A percentile compares a stretch with the other conserved stretches of the same genome.
Conservation (phyloP, 2,113 vertebrate genomes). For the Oreocharis arfaki region DNA sequence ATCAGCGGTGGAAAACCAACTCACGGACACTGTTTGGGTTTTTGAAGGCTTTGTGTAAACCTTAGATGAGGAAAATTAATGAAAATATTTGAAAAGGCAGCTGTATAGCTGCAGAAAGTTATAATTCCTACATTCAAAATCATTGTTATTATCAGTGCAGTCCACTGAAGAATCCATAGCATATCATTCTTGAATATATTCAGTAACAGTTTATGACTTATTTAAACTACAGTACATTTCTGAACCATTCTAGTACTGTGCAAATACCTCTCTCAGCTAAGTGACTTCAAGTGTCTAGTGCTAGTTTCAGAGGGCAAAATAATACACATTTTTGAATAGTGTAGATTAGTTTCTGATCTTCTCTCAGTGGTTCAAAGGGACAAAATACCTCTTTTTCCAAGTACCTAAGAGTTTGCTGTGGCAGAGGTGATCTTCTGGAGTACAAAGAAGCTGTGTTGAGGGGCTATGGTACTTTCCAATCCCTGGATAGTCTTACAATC, state of each 20-base stretch:
- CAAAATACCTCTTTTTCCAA: neutral
- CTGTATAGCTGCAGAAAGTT: neutral
- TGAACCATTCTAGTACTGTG: neutral
- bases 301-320: neutral
- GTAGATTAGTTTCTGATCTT: neutral
- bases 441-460: neutral
- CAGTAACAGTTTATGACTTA: neutral
- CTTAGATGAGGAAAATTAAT: neutral
- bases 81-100: neutral
- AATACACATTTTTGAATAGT: neutral
- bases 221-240: neutral
- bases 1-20: neutral
- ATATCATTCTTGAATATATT: neutral
- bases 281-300: neutral
- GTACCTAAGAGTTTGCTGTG: neutral
- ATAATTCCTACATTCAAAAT: neutral
- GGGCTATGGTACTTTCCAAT: neutral
- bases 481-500: neutral
- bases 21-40: neutral
- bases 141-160: neutral
- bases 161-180: neutral
- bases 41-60: neutral
- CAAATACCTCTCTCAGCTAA: neutral
- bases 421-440: neutral
- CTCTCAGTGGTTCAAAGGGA: neutral